These are phyloP conservation scores for Dendronephthya gigantea DNA, from an alignment of 64 coral and sea anemone species.

Conservation along the genomic window DNA sequence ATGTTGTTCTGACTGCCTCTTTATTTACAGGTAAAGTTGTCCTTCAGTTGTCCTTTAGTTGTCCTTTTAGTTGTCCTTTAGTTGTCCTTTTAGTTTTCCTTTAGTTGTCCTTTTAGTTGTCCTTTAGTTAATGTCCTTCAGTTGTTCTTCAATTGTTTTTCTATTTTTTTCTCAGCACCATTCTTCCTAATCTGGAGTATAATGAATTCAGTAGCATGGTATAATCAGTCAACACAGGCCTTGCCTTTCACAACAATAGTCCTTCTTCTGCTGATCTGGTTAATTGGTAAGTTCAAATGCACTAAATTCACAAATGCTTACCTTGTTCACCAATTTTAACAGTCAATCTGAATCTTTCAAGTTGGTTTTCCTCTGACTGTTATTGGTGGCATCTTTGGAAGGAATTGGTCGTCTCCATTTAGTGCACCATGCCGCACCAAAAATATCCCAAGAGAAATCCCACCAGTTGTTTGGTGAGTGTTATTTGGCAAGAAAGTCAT, in stretches of 20 bases:
- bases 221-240: slow-evolving; percentile 86
- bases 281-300: slow-evolving; percentile 87
- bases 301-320: too few relatives aligned
- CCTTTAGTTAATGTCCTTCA: too few relatives aligned
- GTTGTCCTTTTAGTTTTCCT: too few relatives aligned
- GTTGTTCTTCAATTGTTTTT: too few relatives aligned
- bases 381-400: slow-evolving; percentile 89
- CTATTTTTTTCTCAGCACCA: slow-evolving; percentile 59
- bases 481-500: not conserved
- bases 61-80: too few relatives aligned
- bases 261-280: slow-evolving; percentile 79
- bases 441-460: slow-evolving; percentile 94
- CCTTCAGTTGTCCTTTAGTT: too few relatives aligned
- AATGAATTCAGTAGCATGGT: slow-evolving; percentile 89
- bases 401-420: slow-evolving; percentile 80
- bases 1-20: slow-evolving; percentile 67
- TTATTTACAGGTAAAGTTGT: slow-evolving; percentile 60
- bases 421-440: slow-evolving; percentile 94
- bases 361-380: slow-evolving; percentile 93
- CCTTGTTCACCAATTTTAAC: too few relatives aligned
- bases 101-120: too few relatives aligned
- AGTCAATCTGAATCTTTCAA: slow-evolving; percentile 28
- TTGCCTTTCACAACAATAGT: slow-evolving; percentile 92
- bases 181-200: slow-evolving; percentile 98
- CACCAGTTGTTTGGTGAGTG: slow-evolving; percentile 61